Conservation (phyloP, 2,797 vertebrate species). For the Helarctos malayanus region DNA sequence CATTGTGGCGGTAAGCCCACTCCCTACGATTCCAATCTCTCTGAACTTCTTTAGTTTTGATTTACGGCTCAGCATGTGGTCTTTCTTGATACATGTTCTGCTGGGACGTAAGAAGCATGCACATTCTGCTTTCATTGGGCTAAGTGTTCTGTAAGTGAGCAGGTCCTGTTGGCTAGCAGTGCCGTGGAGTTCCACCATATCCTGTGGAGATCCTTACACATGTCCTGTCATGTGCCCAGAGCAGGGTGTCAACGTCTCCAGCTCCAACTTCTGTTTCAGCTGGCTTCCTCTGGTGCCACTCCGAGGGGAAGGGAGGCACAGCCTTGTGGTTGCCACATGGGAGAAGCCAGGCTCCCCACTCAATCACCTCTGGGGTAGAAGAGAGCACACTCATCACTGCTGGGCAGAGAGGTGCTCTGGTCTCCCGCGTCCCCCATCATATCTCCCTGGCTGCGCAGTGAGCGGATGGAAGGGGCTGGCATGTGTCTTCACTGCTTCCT, state of each 20-base stretch:
- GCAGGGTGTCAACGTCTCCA: background rate
- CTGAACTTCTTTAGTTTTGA: background rate
- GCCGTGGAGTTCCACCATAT: accelerated
- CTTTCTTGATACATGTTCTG: background rate
- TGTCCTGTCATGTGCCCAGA: background rate
- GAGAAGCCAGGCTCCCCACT: background rate
- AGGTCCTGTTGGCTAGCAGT: accelerated
- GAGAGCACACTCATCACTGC: background rate
- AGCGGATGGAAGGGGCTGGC: too few species aligned
- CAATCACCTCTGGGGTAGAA: background rate
- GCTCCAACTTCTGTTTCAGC: background rate
- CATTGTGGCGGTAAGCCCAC: accelerated
- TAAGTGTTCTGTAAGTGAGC: accelerated
- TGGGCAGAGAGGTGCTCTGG: too few species aligned
- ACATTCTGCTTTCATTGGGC: background rate
- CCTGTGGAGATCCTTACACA: background rate
- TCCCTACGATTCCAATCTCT: background rate
- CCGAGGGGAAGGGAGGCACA: background rate
- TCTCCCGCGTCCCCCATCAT: background rate
- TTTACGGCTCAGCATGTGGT: background rate
- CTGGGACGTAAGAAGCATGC: too few species aligned
- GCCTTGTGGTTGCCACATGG: accelerated
- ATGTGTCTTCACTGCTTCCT: too few species aligned
- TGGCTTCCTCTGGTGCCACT: background rate
- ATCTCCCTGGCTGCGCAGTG: too few species aligned